phyloP scores from a whole-genome alignment of 1,140 invertebrate species.

The Drosophila aff. region DNA sequence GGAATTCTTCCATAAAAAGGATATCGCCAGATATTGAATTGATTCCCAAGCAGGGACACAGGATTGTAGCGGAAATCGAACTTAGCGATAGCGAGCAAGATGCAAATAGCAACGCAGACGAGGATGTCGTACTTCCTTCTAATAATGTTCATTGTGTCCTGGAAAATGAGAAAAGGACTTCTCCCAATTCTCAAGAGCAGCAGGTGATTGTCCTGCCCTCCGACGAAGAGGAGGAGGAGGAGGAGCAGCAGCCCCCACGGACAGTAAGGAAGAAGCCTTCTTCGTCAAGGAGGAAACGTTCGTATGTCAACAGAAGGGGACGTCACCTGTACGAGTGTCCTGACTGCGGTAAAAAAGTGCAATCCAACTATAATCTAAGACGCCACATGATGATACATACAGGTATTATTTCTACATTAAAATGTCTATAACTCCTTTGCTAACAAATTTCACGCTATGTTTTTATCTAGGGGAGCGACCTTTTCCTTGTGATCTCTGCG shows the following conservation, averaged over 20 bases:
- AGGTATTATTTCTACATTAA: conserved; percentile 38
- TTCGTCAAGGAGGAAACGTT: conserved; percentile 35
- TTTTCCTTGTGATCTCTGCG: conserved; percentile 86
- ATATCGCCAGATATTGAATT: conserved; percentile 61
- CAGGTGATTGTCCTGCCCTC: conserved; percentile 23
- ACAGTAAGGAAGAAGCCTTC: conserved; percentile 29
- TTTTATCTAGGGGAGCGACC: conserved; percentile 77
- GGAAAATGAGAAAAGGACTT: not conserved
- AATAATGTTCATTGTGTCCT: conserved; percentile 60
- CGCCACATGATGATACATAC: conserved; percentile 85
- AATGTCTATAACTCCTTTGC: not conserved
- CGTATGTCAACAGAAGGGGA: conserved; percentile 59
- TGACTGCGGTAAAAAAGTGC: conserved; percentile 79
- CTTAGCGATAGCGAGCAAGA: conserved; percentile 68
- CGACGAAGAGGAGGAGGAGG: conserved; percentile 14
- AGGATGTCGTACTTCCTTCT: conserved; percentile 40
- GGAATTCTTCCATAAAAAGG: conserved; percentile 29
- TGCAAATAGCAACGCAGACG: conserved; percentile 11
- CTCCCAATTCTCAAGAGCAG: not conserved
- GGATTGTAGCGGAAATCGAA: conserved; percentile 74
- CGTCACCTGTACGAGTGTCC: conserved; percentile 73
- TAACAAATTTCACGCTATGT: not conserved
- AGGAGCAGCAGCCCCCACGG: conserved; percentile 10
- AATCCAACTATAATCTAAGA: conserved; percentile 81
- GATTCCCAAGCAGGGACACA: conserved; percentile 40